These are phyloP conservation scores for Delichon dasypus DNA, from an alignment of 2,797 vertebrate genomes.

Conservation along the genomic window DNA sequence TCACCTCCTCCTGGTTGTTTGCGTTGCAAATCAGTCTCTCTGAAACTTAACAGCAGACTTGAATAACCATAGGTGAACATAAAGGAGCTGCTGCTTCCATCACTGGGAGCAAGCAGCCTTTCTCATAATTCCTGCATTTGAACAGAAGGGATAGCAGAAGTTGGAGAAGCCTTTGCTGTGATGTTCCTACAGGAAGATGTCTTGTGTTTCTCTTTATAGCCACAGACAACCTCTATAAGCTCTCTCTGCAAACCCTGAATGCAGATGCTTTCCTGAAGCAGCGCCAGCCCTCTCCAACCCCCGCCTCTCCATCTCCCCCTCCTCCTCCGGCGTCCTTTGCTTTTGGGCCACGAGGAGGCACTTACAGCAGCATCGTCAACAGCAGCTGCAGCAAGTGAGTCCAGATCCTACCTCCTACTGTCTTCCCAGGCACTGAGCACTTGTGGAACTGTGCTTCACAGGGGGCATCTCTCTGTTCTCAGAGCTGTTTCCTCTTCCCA, in stretches of 20 bases:
- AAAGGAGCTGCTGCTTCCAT: not conserved
- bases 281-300: slow-evolving; percentile 80
- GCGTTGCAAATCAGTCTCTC: not conserved
- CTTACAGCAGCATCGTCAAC: slow-evolving; percentile 93
- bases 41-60: not conserved
- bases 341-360: slow-evolving; percentile 76
- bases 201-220: slow-evolving; percentile 74
- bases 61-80: not conserved
- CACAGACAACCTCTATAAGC: slow-evolving; percentile 93
- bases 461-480: not conserved
- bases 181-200: not conserved
- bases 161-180: not conserved
- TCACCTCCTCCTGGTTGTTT: not conserved
- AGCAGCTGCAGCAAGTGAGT: slow-evolving; percentile 77
- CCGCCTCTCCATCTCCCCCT: slow-evolving; percentile 84
- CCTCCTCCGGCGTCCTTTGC: slow-evolving; percentile 78
- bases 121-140: not conserved
- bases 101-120: not conserved
- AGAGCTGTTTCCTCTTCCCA: not conserved
- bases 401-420: not conserved
- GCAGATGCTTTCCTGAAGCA: slow-evolving; percentile 95
- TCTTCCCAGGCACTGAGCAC: not conserved
- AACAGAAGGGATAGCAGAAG: not conserved
- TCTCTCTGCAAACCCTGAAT: slow-evolving; percentile 93
- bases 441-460: not conserved